Base-by-base conservation (phyloP, 2,113 vertebrate genomes). In the Megatriorchis doriae region DNA sequence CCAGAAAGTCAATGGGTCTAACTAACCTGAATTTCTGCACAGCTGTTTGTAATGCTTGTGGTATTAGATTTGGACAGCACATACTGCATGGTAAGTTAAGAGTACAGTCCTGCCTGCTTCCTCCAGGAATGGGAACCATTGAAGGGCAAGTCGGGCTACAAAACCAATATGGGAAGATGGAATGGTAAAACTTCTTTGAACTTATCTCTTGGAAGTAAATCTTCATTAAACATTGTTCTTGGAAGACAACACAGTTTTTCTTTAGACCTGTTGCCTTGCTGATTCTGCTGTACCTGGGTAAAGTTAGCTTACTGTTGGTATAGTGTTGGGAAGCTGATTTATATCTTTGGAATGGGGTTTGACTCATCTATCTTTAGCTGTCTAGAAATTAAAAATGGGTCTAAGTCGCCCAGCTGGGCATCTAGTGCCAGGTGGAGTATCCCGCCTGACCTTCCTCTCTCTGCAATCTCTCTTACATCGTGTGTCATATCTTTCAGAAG, bases 381-480 rank as follows among this genome's bases (percentile, higher is more conserved):
- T 74, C 55, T 55, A 87, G 31, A 65, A 84, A 53, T 66, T 36
- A 65, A 43, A 40, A 53, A 66, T 12, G 6, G 7, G 27, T 71
- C 72, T 59, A 67, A 34, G 16, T 59, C 5, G 2, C 29, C 16
- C 38, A 78, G 4, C 5, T 66, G 20, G 53, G 6, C 38, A 45
- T 45, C 4, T 13, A 48, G 8, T 19, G 3, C 36, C 10, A 61
- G 23, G 23, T 65, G 10, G 16, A 52, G 5, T 45, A 53, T n/a
- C 5, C 18, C 2, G 0, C 27, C 32, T 68, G n/a, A 50, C 6
- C 25, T 40, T 2, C 3, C 7, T 5, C 8, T 23, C 3, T 80
- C 50, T 63, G 17, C 21, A 70, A 18, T 40, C 10, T 77, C 23
- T 85, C 31, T 36, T 66, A 27, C 22, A 52, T 45, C 7, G 11